These are phyloP conservation scores for Sclerodermus sp. DNA, from an alignment of 2,888 invertebrate genomes.

Conservation along the genomic window DNA sequence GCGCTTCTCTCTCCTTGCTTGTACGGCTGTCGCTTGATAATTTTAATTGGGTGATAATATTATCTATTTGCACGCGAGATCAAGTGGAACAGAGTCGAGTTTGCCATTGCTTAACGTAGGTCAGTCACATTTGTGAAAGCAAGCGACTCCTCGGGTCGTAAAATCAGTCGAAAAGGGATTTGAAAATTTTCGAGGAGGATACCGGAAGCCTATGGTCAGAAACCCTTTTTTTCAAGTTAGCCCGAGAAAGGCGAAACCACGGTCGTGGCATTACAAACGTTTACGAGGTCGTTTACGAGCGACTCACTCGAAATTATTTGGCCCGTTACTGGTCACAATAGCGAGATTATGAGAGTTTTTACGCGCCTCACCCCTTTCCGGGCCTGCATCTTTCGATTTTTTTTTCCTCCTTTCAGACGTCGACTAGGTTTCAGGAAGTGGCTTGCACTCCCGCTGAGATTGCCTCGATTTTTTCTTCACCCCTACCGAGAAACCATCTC, in stretches of 20 bases:
- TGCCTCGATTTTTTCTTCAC: slow-evolving; percentile 11
- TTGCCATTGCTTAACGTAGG: too few species aligned
- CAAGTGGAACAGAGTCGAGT: too few species aligned
- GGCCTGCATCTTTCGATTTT: not conserved
- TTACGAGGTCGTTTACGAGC: slow-evolving; percentile 36
- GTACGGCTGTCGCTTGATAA: too few species aligned
- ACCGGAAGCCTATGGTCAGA: slow-evolving; percentile 7
- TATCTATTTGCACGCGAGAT: too few species aligned
- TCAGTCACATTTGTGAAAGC: not conserved
- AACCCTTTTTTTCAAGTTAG: slow-evolving; percentile 17
- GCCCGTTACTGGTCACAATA: slow-evolving; percentile 29
- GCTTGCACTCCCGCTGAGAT: slow-evolving; percentile 10
- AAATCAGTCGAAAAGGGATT: slow-evolving; percentile 18
- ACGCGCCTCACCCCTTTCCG: not conserved
- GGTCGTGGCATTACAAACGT: slow-evolving; percentile 34
- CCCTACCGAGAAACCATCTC: slow-evolving; percentile 15
- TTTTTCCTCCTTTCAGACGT: not conserved
- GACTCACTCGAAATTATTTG: slow-evolving; percentile 34
- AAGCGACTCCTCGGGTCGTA: slow-evolving; percentile 8
- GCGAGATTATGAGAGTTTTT: slow-evolving; percentile 35
- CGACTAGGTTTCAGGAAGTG: slow-evolving; percentile 26
- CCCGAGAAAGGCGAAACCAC: slow-evolving; percentile 2
- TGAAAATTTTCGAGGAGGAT: slow-evolving; percentile 8
- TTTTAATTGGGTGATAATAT: too few species aligned
- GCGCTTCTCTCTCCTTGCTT: too few species aligned